Conservation (phyloP, 2,113 vertebrate genomes). For the Pedionomus torquatus region DNA sequence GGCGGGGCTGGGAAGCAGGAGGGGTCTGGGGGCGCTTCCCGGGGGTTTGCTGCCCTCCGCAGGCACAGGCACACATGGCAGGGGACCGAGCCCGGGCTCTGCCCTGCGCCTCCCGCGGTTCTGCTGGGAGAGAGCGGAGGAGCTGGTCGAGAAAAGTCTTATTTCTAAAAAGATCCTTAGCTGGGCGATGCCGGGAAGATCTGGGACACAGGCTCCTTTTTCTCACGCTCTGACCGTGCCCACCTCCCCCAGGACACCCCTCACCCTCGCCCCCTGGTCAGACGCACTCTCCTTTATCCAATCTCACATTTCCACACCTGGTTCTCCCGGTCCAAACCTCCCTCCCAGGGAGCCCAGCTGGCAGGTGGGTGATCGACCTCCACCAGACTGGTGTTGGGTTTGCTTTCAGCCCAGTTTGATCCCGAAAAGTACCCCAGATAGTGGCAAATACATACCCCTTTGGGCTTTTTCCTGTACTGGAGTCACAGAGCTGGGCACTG, state of each 20-base stretch:
- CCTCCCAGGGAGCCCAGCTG: not conserved
- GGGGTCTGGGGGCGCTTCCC: too few species aligned
- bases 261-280: fast-evolving
- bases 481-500: not conserved
- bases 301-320: fast-evolving
- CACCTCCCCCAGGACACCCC: not conserved
- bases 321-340: fast-evolving
- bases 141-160: not conserved
- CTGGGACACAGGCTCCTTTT: fast-evolving
- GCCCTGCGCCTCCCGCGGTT: not conserved
- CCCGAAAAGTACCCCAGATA: not conserved
- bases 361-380: not conserved
- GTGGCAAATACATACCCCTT: fast-evolving
- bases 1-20: not conserved
- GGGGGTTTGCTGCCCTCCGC: not conserved
- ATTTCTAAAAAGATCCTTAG: not conserved
- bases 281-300: fast-evolving
- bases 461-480: not conserved
- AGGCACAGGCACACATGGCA: not conserved
- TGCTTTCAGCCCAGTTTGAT: not conserved
- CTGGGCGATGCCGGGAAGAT: too few species aligned
- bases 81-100: not conserved
- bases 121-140: too few species aligned
- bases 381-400: not conserved
- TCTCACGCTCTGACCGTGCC: fast-evolving